Evolutionary conservation across 2,113 vertebrate genomes (phyloP).

Genomic region (Dasyprocta punctata): DNA sequence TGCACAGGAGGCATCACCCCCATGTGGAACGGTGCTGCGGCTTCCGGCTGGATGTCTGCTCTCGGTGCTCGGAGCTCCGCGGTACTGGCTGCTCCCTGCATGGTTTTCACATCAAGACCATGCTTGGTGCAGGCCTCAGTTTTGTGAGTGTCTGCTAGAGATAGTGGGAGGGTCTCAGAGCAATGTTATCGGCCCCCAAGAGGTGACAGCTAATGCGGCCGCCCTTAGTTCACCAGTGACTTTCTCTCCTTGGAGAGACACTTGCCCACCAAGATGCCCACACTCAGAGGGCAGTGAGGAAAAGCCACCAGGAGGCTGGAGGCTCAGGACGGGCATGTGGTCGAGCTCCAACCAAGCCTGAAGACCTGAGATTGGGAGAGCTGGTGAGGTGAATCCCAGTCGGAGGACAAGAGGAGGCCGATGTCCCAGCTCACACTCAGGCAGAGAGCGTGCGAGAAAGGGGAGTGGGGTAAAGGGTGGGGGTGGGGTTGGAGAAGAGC

Average conservation of each 20-base stretch:
- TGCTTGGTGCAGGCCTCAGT: background rate
- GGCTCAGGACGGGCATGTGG: background rate
- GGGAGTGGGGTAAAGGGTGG: background rate
- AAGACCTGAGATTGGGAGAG: background rate
- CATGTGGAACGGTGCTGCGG: rapidly evolving
- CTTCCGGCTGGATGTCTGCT: background rate
- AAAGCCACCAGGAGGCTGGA: background rate
- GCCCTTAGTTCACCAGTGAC: background rate
- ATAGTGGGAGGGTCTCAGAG: background rate
- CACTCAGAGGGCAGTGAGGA: background rate
- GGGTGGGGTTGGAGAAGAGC: too few relatives aligned
- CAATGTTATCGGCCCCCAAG: background rate
- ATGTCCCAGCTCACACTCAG: background rate
- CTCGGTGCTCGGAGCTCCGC: background rate
- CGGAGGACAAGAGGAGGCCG: background rate
- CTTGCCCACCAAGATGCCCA: background rate
- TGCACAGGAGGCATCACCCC: background rate
- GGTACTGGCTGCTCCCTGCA: background rate
- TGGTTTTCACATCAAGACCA: background rate
- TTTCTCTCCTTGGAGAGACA: background rate
- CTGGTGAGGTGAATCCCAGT: background rate
- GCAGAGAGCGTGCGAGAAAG: background rate
- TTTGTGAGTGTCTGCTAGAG: too few relatives aligned
- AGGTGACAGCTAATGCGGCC: background rate
- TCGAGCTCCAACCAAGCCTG: background rate